These are phyloP conservation scores for Eristalinus aeneus DNA, from an alignment of 2,888 invertebrate species.

Conservation along the genomic window DNA sequence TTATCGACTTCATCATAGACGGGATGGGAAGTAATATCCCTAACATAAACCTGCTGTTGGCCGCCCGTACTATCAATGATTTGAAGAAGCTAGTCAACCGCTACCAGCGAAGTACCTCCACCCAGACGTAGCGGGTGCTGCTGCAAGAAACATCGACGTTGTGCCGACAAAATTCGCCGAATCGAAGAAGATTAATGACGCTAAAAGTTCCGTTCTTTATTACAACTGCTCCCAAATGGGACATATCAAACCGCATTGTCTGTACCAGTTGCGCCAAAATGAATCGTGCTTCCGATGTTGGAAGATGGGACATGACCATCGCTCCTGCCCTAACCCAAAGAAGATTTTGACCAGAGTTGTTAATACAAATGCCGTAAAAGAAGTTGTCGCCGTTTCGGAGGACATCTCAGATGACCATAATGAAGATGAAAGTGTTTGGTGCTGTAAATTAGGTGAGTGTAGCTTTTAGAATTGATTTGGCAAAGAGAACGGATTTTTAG, in stretches of 20 bases:
- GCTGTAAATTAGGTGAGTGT: constrained; percentile 18
- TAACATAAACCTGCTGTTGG: no score
- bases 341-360: constrained; percentile 12
- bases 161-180: no score
- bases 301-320: constrained; percentile 33
- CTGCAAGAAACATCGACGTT: no score
- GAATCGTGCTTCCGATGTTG: constrained; percentile 39
- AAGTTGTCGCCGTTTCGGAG: no score
- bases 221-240: no score
- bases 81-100: not conserved
- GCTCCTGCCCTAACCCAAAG: constrained; percentile 13
- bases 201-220: no score
- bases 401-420: not conserved
- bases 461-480: constrained; percentile 14
- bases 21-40: not conserved
- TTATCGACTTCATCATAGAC: not conserved
- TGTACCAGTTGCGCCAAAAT: not conserved
- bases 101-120: not conserved
- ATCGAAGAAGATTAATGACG: no score
- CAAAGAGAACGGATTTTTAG: not conserved
- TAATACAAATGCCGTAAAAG: not conserved
- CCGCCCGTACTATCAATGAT: no score
- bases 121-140: no score
- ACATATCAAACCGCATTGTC: constrained; percentile 35
- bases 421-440: not conserved